Conservation (phyloP, 2,113 vertebrate species). For the Taxidea taxus region DNA sequence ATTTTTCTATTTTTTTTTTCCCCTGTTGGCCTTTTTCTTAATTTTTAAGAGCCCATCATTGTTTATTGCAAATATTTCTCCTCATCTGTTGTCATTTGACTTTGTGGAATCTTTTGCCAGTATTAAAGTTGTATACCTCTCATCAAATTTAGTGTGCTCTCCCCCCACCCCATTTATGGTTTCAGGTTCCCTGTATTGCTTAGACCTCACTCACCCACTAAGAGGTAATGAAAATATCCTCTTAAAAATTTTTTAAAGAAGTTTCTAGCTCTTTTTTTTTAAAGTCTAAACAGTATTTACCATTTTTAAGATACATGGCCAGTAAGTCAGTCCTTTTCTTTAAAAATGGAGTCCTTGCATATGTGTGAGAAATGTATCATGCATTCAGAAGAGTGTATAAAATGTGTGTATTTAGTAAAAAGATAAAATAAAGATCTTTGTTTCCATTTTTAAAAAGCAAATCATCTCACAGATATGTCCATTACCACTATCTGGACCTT, state of each 20-base stretch:
- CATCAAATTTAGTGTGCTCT: background rate
- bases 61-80: background rate
- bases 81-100: background rate
- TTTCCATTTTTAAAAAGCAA: background rate
- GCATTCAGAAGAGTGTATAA: background rate
- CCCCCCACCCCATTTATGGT: background rate
- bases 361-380: background rate
- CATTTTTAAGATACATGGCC: background rate
- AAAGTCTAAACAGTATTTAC: background rate
- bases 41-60: background rate
- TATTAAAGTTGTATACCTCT: background rate
- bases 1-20: background rate
- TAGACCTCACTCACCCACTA: background rate
- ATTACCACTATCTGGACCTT: background rate
- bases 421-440: background rate
- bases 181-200: background rate
- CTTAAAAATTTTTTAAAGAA: background rate
- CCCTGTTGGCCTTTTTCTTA: background rate
- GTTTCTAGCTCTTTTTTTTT: background rate
- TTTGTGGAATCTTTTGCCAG: background rate
- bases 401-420: background rate
- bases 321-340: background rate
- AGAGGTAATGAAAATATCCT: background rate
- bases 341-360: background rate
- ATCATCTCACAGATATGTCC: background rate